Base-by-base conservation (phyloP, 2,888 invertebrate genomes). In the Cepaea hortensis region DNA sequence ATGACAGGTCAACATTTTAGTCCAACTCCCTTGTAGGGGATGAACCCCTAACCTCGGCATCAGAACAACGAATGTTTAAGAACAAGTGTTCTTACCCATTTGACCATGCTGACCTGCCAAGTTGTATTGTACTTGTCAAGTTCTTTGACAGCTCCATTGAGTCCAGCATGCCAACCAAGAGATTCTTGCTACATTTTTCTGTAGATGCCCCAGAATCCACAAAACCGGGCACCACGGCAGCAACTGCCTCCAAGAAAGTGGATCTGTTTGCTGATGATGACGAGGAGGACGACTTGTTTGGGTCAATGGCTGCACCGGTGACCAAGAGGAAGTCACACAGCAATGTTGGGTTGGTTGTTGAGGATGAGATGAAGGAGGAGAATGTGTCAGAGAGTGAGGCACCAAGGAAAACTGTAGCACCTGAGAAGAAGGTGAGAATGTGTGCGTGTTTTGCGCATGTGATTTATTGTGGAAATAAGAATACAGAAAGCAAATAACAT, bases 261-360 rank as follows among this genome's bases (percentile, higher is more conserved):
- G 87, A 89, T 61, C 81, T 89, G 80, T 89, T 89, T 87, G 88
- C 83, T n/a, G 89, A 89, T 35, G 84, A 84, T 65, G 83, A 83
- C 20, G 84, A 84, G 3, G 85, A 85, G 15, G 80, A 81, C 46
- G 85, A 85, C n/a, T 11, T 81, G n/a, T 81, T 82, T 50, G 68
- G 80, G 9, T 7, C 48, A n/a, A n/a, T 76, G 5, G 46, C 76
- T 13, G 81, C 65, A 18, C n/a, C 76, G 23, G 18, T 65, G 18
- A 48, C 48, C 9, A 73, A 23, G 68, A 86, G 75, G 81, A 86
- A 82, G 70, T 65, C 82, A 68, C 86, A 82, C 48, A 76, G 82
- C 55, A 85, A 77, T 9, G 81, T 81, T 18, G 86, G 86, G 35
- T 68, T 86, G 81, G 77, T 77, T 0, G 86, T 86, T 68, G 86